These are phyloP conservation scores for Procambarus virginalis DNA, from an alignment of 1,140 invertebrate genomes.

Conservation along the genomic window DNA sequence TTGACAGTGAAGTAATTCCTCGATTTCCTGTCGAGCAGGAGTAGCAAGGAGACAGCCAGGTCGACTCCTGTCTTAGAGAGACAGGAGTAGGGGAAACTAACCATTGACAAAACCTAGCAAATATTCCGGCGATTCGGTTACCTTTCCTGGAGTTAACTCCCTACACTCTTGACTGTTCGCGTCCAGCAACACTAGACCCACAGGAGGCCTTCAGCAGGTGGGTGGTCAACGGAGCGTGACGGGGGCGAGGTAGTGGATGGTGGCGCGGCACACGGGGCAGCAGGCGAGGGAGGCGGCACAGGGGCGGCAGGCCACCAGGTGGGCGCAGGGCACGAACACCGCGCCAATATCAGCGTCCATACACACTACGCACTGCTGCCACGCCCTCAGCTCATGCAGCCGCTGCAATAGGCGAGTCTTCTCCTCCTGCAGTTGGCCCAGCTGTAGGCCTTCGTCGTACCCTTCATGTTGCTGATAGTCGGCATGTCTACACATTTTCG, in stretches of 20 bases:
- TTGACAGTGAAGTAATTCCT: too few relatives aligned
- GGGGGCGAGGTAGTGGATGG: conserved; percentile 2
- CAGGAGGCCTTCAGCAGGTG: too few relatives aligned
- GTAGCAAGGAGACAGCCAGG: too few relatives aligned
- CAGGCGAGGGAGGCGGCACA: conserved; percentile 75
- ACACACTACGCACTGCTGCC: conserved; percentile 77
- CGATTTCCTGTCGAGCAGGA: too few relatives aligned
- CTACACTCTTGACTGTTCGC: too few relatives aligned
- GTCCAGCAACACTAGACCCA: too few relatives aligned
- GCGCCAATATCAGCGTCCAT: conserved; percentile 75
- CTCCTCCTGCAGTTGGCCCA: background rate
- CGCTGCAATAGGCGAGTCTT: background rate
- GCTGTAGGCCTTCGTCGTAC: background rate
- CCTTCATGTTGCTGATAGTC: background rate
- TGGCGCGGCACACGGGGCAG: conserved; percentile 75
- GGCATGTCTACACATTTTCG: background rate
- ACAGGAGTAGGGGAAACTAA: too few relatives aligned
- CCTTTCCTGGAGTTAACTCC: too few relatives aligned
- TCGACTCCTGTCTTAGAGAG: too few relatives aligned
- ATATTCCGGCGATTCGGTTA: too few relatives aligned
- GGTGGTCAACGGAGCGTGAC: background rate
- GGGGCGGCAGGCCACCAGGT: conserved; percentile 75
- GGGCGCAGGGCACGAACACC: conserved; percentile 77
- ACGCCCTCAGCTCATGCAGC: background rate
- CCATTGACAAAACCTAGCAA: too few relatives aligned